Percentiles rank a stretch among this genome's conserved stretches.
Evolutionary conservation across 2,888 invertebrate genomes (phyloP).

Genomic region (Diaperis boleti): DNA sequence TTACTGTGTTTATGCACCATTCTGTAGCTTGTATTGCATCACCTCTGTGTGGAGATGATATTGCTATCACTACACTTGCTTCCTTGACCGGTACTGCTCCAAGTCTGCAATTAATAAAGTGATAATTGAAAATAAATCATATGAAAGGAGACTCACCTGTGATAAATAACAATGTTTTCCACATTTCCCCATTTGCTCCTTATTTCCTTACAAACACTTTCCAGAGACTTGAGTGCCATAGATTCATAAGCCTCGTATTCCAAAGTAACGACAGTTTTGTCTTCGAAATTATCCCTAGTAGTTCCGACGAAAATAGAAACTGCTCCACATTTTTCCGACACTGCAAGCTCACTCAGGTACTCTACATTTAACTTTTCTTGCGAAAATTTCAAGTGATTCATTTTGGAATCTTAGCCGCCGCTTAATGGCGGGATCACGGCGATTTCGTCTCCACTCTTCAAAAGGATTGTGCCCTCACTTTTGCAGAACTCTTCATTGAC

Average conservation of each 20-base stretch:
- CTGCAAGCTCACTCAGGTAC: slow-evolving; percentile 75
- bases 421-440: slow-evolving; percentile 96
- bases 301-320: slow-evolving; percentile 91
- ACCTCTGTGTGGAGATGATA: slow-evolving; percentile 88
- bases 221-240: slow-evolving; percentile 90
- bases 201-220: slow-evolving; percentile 80
- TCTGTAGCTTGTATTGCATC: slow-evolving; percentile 87
- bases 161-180: slow-evolving; percentile 86
- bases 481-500: slow-evolving; percentile 85
- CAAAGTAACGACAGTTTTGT: slow-evolving; percentile 84
- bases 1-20: slow-evolving; percentile 86
- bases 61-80: slow-evolving; percentile 90
- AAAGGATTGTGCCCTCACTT: slow-evolving; percentile 67
- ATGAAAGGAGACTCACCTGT: slow-evolving; percentile 81
- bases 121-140: too few species aligned
- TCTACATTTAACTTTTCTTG: slow-evolving; percentile 77
- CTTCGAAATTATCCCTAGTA: slow-evolving; percentile 86
- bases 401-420: slow-evolving; percentile 78
- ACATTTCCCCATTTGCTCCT: slow-evolving; percentile 80
- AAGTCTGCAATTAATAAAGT: slow-evolving; percentile 69
- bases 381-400: slow-evolving; percentile 80
- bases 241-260: slow-evolving; percentile 95
- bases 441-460: slow-evolving; percentile 79
- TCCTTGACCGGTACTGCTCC: slow-evolving; percentile 88
- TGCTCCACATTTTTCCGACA: slow-evolving; percentile 85